Conservation (phyloP, 2,113 vertebrate genomes). For the Etheostoma cragini region DNA sequence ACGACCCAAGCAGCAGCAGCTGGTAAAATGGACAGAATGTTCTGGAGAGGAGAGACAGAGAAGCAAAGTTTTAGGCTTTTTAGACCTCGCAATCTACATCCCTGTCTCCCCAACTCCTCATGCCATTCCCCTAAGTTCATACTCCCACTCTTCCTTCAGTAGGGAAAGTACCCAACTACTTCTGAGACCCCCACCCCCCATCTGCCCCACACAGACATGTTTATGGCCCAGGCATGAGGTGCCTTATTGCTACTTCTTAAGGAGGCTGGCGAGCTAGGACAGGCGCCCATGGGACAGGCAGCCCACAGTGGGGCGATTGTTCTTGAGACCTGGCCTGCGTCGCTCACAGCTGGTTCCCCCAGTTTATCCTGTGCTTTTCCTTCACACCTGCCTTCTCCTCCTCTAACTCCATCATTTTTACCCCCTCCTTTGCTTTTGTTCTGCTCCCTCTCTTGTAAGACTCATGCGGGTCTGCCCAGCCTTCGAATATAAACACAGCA, state of each 20-base stretch:
- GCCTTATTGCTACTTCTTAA: constrained; percentile 31
- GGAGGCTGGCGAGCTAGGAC: not conserved
- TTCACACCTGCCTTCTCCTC: constrained; percentile 34
- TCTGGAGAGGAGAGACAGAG: constrained; percentile 11
- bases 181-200: not conserved
- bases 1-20: constrained; percentile 75
- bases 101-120: not conserved
- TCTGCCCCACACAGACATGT: not conserved
- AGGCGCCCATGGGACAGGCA: constrained; percentile 2
- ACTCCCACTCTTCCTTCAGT: constrained; percentile 17
- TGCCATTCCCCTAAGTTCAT: constrained; percentile 29
- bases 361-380: constrained; percentile 9
- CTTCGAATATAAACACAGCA: constrained; percentile 54
- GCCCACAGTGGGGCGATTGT: constrained; percentile 48
- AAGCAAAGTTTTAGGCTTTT: constrained; percentile 44
- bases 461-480: not conserved
- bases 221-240: constrained; percentile 1
- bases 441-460: constrained; percentile 5
- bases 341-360: not conserved
- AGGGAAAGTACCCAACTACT: constrained; percentile 43
- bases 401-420: not conserved
- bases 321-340: constrained; percentile 29
- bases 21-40: constrained; percentile 82
- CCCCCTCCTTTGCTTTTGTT: not conserved
- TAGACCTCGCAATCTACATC: constrained; percentile 43